phyloP scores from a whole-genome alignment of 2,113 vertebrate species.

The Puntigrus tetrazona region DNA sequence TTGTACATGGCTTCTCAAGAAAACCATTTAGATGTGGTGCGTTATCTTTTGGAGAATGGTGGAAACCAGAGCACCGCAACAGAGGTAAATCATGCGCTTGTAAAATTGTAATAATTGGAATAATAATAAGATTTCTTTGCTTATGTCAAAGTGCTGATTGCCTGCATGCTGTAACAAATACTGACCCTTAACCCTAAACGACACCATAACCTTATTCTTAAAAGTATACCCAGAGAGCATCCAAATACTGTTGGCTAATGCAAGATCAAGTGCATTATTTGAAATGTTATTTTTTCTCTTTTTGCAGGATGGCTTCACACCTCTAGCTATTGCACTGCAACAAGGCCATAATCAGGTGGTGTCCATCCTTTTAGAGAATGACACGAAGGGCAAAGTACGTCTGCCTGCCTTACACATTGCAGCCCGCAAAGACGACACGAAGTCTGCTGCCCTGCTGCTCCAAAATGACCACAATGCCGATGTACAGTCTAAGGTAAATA shows the following conservation, averaged over 20 bases:
- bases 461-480: conserved; percentile 98
- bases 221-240: not conserved
- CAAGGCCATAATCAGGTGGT: conserved; percentile 98
- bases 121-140: not conserved
- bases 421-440: conserved; percentile 96
- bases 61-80: conserved; percentile 98
- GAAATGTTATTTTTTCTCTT: not conserved
- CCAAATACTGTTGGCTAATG: not conserved
- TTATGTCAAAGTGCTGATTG: not conserved
- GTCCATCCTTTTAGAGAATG: conserved; percentile 92
- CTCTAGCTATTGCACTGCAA: conserved; percentile 93
- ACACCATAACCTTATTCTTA: not conserved
- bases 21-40: conserved; percentile 95
- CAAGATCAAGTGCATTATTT: not conserved
- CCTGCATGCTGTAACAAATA: not conserved
- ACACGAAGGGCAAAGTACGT: conserved; percentile 97
- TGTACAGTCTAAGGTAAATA: conserved; percentile 94
- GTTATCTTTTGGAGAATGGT: conserved; percentile 93
- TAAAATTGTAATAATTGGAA: not conserved
- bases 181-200: not conserved
- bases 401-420: conserved; percentile 95
- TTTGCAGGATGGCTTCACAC: conserved; percentile 93
- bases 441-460: conserved; percentile 92
- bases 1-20: conserved; percentile 99
- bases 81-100: conserved; percentile 78